Conservation (phyloP, 2,113 vertebrate genomes). For the Dromaius novaehollandiae region DNA sequence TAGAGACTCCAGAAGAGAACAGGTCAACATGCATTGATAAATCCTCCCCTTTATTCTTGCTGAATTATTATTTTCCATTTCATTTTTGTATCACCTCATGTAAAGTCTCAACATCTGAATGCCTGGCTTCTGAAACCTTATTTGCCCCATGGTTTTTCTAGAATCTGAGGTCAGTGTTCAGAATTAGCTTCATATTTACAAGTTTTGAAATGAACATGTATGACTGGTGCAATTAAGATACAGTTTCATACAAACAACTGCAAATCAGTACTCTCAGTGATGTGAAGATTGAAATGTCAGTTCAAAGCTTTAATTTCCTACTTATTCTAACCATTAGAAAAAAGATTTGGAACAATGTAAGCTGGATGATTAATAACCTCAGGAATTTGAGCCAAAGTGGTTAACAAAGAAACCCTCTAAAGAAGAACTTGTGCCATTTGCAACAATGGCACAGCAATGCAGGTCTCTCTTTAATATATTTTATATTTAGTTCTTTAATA, state of each 20-base stretch:
- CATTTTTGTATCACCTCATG: background rate
- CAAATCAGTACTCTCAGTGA: constrained; percentile 14
- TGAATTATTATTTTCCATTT: constrained; percentile 3
- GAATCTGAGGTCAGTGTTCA: background rate
- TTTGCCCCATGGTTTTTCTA: background rate
- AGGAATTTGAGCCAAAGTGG: background rate
- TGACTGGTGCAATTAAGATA: background rate
- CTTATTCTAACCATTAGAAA: background rate
- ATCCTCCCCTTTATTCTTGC: background rate
- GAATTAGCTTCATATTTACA: constrained; percentile 4
- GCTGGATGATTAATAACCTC: background rate
- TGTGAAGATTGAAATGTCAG: constrained; percentile 9
- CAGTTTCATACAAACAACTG: background rate
- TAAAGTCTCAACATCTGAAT: background rate
- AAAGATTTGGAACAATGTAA: constrained; percentile 17
- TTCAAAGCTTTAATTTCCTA: background rate
- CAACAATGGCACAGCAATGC: background rate
- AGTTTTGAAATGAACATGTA: background rate
- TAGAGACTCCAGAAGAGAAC: background rate
- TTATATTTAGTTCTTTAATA: background rate
- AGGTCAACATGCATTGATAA: background rate
- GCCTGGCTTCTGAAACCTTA: background rate
- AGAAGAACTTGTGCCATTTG: background rate
- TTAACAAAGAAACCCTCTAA: background rate
- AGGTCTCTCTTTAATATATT: background rate